These are phyloP conservation scores for Onychomys leucogaster DNA, from an alignment of 2,797 vertebrate species.

Conservation along the genomic window DNA sequence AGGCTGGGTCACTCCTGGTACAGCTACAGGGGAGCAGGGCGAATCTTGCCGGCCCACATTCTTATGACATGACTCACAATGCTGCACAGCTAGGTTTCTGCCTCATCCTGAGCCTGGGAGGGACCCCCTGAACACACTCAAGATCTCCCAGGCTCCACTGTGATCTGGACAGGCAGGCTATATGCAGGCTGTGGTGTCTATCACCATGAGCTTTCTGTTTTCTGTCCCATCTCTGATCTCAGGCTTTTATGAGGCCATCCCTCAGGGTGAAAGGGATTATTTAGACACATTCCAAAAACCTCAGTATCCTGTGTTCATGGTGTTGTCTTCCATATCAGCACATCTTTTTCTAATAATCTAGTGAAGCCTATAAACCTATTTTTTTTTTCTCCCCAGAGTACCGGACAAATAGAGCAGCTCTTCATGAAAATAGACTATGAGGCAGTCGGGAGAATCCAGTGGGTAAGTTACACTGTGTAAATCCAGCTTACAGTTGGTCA, in stretches of 20 bases:
- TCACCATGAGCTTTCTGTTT: neutral
- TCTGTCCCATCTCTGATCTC: neutral
- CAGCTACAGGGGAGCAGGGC: neutral
- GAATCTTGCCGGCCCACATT: neutral
- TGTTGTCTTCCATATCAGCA: neutral
- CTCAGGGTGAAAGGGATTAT: neutral
- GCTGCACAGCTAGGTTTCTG: neutral
- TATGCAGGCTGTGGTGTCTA: neutral
- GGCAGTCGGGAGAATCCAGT: slow-evolving; percentile 88
- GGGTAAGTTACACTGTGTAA: slow-evolving; percentile 83
- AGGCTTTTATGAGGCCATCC: neutral
- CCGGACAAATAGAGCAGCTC: slow-evolving; percentile 88
- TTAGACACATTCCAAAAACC: slow-evolving; percentile 19
- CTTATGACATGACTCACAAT: neutral
- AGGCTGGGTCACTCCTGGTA: neutral
- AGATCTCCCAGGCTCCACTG: neutral
- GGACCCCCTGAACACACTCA: neutral
- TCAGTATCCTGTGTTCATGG: neutral
- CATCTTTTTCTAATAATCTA: neutral
- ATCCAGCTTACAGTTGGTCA: neutral
- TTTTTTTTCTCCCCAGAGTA: slow-evolving; percentile 81
- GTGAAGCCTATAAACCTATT: neutral
- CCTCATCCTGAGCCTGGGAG: neutral
- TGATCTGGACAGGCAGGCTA: neutral
- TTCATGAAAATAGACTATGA: slow-evolving; percentile 91